These are phyloP conservation scores for Branchipolynoe longqiensis DNA, from an alignment of 2,888 invertebrate species.

Conservation along the genomic window DNA sequence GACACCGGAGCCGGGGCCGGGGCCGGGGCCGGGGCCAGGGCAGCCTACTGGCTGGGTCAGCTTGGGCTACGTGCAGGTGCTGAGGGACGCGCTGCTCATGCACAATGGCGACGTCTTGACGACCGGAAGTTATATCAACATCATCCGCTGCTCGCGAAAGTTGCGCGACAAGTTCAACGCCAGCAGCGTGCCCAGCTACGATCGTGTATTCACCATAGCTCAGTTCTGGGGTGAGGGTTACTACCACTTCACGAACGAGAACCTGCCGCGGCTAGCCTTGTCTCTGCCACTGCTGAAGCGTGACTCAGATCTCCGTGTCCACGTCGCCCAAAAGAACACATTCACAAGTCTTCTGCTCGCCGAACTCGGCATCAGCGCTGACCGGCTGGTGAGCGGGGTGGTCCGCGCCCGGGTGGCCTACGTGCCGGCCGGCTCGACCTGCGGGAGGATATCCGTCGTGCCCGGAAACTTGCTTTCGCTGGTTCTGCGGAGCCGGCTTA, in stretches of 20 bases:
- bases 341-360: neutral
- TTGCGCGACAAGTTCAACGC: neutral
- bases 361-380: neutral
- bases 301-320: slow-evolving; percentile 51
- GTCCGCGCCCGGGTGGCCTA: slow-evolving; percentile 1
- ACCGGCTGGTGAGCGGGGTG: slow-evolving; percentile 4
- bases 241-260: slow-evolving; percentile 59
- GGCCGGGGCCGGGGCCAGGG: too few species aligned
- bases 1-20: too few species aligned
- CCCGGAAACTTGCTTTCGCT: neutral
- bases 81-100: neutral
- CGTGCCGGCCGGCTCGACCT: slow-evolving; percentile 24
- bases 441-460: neutral
- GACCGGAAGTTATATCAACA: neutral
- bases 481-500: neutral
- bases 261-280: slow-evolving; percentile 54
- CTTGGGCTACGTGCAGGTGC: neutral
- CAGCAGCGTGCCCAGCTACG: neutral
- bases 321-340: neutral
- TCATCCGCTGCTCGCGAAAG: neutral
- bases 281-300: slow-evolving; percentile 32
- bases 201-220: slow-evolving; percentile 57
- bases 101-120: neutral
- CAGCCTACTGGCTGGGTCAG: neutral
- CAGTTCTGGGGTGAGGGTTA: slow-evolving; percentile 59